phyloP scores from a whole-genome alignment of 2,113 vertebrate species.

The Spea bombifrons region DNA sequence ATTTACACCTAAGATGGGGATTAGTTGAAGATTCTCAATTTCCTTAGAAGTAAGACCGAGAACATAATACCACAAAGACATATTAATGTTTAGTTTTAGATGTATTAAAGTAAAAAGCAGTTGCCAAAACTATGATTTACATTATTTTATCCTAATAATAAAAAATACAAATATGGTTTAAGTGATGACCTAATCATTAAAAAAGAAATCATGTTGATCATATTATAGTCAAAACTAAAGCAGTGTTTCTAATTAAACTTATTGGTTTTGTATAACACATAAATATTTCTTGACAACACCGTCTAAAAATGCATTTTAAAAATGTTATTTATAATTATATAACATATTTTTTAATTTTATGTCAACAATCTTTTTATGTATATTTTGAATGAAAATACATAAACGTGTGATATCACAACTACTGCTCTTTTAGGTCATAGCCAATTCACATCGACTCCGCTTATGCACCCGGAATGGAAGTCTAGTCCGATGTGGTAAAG shows the following conservation, averaged over 20 bases:
- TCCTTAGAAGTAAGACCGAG: constrained; percentile 34
- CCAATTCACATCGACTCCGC: too few relatives aligned
- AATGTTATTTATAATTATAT: too few relatives aligned
- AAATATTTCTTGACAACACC: too few relatives aligned
- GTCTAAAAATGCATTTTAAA: too few relatives aligned
- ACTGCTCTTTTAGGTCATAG: too few relatives aligned
- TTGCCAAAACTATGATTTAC: background rate
- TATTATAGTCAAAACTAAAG: constrained; percentile 17
- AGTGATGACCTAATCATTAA: constrained; percentile 6
- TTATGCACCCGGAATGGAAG: background rate
- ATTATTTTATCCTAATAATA: background rate
- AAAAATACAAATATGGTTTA: background rate
- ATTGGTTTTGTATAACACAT: too few relatives aligned
- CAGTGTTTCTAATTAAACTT: constrained; percentile 14
- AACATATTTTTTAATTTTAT: too few relatives aligned
- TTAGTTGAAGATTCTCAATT: constrained; percentile 42
- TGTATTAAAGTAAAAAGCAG: too few relatives aligned
- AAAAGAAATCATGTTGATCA: background rate
- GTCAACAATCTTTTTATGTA: too few relatives aligned
- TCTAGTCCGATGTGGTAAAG: constrained; percentile 14
- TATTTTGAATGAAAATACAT: too few relatives aligned
- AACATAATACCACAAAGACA: background rate
- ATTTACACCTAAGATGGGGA: constrained; percentile 82
- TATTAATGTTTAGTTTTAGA: too few relatives aligned
- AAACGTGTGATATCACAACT: too few relatives aligned